Conservation (phyloP, 2,888 invertebrate species). For the Amblyteles armatorius region DNA sequence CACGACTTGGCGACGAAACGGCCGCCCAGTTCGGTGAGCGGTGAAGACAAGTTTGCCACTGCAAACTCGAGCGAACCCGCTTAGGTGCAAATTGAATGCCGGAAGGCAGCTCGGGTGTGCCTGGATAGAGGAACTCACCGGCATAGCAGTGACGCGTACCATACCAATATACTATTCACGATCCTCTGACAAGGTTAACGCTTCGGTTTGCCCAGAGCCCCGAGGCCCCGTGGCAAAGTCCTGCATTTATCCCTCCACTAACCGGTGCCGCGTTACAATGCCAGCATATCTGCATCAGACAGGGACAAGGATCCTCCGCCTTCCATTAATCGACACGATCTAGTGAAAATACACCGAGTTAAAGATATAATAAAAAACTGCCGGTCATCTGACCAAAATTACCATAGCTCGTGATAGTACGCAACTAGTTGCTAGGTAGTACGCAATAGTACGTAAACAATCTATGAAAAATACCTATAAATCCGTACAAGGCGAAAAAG, state of each 20-base stretch:
- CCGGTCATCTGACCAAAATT: no score
- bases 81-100: constrained; percentile 74
- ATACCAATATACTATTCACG: constrained; percentile 67
- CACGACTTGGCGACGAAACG: constrained; percentile 59
- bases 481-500: no score
- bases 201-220: constrained; percentile 62
- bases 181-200: constrained; percentile 69
- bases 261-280: constrained; percentile 1
- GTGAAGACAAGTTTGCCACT: constrained; percentile 58
- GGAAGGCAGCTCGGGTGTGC: constrained; percentile 64
- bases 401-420: no score
- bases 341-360: background rate
- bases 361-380: no score
- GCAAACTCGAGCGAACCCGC: constrained; percentile 68
- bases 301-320: background rate
- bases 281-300: constrained; percentile 10
- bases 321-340: constrained; percentile 16
- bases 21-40: constrained; percentile 52
- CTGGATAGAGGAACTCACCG: constrained; percentile 58
- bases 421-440: no score
- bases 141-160: constrained; percentile 63
- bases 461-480: no score
- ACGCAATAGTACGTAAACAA: no score
- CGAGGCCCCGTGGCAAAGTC: constrained; percentile 54
- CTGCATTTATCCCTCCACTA: constrained; percentile 51